Evolutionary conservation across 2,888 invertebrate species (phyloP).

Genomic region (Pachydiplax longipennis): DNA sequence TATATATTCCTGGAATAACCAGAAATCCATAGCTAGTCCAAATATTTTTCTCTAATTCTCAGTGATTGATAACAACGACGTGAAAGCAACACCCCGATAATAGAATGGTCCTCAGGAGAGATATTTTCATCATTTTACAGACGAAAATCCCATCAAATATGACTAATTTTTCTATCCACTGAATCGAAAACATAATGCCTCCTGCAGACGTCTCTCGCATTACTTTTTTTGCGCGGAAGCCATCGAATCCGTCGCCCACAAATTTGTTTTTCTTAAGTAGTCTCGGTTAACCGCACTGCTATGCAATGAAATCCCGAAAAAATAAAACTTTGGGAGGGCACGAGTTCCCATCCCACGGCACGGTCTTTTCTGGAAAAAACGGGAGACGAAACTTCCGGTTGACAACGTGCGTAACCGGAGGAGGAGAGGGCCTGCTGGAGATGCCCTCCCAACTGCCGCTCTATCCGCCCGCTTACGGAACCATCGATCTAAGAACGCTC

Average conservation of each 20-base stretch:
- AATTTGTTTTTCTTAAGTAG: constrained; percentile 30
- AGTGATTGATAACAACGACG: no score
- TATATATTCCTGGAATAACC: no score
- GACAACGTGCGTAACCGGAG: constrained; percentile 38
- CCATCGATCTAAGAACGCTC: no score
- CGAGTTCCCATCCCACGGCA: not conserved
- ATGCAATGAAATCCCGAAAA: constrained; percentile 23
- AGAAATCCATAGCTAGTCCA: no score
- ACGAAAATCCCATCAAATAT: no score
- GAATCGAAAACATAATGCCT: no score
- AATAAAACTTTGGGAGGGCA: not conserved
- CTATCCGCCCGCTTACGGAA: not conserved
- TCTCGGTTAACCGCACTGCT: constrained; percentile 31
- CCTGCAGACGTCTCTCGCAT: not conserved
- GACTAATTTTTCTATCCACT: no score
- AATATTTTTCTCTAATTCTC: no score
- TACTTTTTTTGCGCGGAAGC: not conserved
- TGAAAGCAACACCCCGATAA: no score
- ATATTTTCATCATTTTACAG: no score
- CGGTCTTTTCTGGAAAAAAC: not conserved
- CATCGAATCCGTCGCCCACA: not conserved
- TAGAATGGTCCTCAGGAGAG: no score
- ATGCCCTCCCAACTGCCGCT: not conserved
- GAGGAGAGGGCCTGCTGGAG: not conserved
- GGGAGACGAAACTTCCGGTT: not conserved